phyloP scores from a whole-genome alignment of 2,888 invertebrate genomes.

The Drosophila mercatorum region DNA sequence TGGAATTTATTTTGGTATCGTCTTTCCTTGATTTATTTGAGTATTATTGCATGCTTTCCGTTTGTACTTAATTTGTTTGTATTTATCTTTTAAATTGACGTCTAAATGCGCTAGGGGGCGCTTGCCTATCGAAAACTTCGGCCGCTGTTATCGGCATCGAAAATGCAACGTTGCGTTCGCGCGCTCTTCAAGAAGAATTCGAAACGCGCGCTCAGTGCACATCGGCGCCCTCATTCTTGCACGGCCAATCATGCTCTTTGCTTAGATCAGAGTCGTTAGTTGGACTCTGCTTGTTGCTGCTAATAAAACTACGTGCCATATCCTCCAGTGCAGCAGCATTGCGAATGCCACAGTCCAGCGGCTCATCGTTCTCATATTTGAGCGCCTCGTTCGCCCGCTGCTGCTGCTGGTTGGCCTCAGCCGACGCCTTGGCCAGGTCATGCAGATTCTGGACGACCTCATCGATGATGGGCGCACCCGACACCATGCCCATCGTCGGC shows the following conservation, averaged over 20 bases:
- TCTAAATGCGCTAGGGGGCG: conserved; percentile 51
- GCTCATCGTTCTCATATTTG: conserved; percentile 66
- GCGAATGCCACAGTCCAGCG: conserved; percentile 78
- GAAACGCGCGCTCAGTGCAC: conserved; percentile 29
- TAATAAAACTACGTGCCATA: conserved; percentile 63
- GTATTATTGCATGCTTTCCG: conserved; percentile 69
- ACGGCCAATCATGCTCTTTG: conserved; percentile 62
- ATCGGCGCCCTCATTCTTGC: conserved; percentile 56
- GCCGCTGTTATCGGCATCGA: conserved; percentile 16
- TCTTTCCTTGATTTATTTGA: conserved; percentile 62
- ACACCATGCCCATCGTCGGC: conserved; percentile 52
- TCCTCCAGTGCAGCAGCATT: conserved; percentile 60
- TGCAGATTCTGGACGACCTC: conserved; percentile 73
- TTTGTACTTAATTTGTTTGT: conserved; percentile 66
- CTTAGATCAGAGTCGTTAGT: conserved; percentile 42
- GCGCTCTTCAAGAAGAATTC: conserved; percentile 8
- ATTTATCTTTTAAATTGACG: conserved; percentile 33
- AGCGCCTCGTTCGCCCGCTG: conserved; percentile 45
- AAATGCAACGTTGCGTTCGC: conserved; percentile 41
- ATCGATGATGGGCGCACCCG: conserved; percentile 62
- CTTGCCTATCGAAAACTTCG: conserved; percentile 10
- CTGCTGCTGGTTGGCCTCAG: conserved; percentile 57
- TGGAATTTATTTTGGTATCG: conserved; percentile 75
- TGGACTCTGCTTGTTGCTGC: conserved; percentile 34
- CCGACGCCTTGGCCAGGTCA: conserved; percentile 72